Base-by-base conservation (phyloP, 2,113 vertebrate species). In the Myanophis thanlyinensis region DNA sequence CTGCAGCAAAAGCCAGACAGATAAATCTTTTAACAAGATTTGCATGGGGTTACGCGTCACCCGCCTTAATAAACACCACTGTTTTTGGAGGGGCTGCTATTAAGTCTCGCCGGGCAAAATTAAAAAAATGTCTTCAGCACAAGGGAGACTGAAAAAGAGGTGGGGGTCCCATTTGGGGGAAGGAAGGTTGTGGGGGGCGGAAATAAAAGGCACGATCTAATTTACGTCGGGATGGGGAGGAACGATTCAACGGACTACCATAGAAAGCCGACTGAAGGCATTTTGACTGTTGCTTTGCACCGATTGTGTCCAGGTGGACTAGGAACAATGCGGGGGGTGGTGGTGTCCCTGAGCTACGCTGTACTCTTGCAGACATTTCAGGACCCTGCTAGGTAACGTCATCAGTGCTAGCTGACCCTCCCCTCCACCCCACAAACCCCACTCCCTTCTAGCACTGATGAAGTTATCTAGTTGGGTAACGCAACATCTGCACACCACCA, bases 1-100 rank as follows among this genome's bases (percentile, higher is more conserved):
- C 94, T 96, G 91, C 89, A 95, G 59, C 93, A 51, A 9, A 25
- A 92, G 93, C 89, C 90, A 94, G 93, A 96, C 93, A 97, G 97
- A 96, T 95, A 94, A 91, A 96, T 94, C 95, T 95, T 92, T 93
- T 96, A 96, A 97, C 93, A 94, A 96, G 96, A 97, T 94, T 96
- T 95, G 88, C 94, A 93, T 89, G 96, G 96, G 96, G 95, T 96
- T 96, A 95, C 92, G 89, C 93, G 95, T 94, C 95, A 86, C 91
- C 91, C 94, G 94, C 23, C 92, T 92, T 93, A 96, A 96, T 56
- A 96, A 95, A 97, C 93, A 96, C 91, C 96, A 97, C 95, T 94
- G 90, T 97, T 93, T 97, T 97, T 93, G 52, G 92, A 93, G 96
- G 95, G 95, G 94, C 95, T 94, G 94, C 94, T 92, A 18, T n/a